Evolutionary conservation across 2,888 invertebrate species (phyloP).

Genomic region (Diadromus collaris): DNA sequence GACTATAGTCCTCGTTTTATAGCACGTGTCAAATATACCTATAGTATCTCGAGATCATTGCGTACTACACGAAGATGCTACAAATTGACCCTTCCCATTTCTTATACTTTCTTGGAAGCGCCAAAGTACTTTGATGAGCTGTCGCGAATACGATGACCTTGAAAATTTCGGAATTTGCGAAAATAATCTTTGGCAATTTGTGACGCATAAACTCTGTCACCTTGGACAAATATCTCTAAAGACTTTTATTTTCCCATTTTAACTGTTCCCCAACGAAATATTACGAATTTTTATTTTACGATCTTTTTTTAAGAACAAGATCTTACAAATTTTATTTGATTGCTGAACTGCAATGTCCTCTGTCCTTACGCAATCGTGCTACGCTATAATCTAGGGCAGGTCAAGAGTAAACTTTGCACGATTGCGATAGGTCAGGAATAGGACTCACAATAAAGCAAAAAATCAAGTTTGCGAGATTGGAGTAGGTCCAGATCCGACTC

Average conservation of each 20-base stretch:
- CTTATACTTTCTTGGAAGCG: slow-evolving; percentile 57
- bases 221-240: neutral
- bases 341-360: neutral
- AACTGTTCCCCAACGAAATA: no score
- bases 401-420: neutral
- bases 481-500: neutral
- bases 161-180: slow-evolving; percentile 9
- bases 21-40: slow-evolving; percentile 19
- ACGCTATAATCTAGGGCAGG: neutral
- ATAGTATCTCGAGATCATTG: slow-evolving; percentile 53
- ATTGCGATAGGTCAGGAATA: neutral
- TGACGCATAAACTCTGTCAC: neutral
- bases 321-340: neutral
- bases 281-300: no score
- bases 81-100: slow-evolving; percentile 39
- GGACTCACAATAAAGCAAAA: neutral
- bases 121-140: slow-evolving; percentile 35
- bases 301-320: neutral
- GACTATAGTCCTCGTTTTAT: slow-evolving; percentile 7
- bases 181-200: neutral
- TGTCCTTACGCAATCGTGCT: neutral
- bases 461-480: neutral
- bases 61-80: slow-evolving; percentile 51
- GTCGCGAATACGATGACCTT: slow-evolving; percentile 8
- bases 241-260: neutral